These are phyloP conservation scores for Teinopalpus imperialis DNA, from an alignment of 2,888 invertebrate genomes.

Conservation along the genomic window DNA sequence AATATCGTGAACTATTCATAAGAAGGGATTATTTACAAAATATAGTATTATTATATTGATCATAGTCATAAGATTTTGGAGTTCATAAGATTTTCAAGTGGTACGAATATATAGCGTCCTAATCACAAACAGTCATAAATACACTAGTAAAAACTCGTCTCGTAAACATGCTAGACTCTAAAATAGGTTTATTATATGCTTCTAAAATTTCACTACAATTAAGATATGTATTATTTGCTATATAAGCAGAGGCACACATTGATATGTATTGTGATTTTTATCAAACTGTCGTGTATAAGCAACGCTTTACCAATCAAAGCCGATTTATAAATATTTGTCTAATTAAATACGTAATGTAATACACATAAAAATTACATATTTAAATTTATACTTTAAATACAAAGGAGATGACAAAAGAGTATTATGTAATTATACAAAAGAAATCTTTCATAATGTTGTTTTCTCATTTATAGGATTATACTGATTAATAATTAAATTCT, in stretches of 20 bases:
- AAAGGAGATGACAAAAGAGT: too few relatives aligned
- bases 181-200: conserved; percentile 59
- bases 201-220: conserved; percentile 71
- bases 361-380: conserved; percentile 44
- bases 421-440: too few relatives aligned
- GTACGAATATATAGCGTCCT: conserved; percentile 72
- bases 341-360: too few relatives aligned
- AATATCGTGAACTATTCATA: conserved; percentile 58
- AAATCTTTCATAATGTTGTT: too few relatives aligned
- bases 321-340: conserved; percentile 40
- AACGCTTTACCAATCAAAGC: conserved; percentile 73
- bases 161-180: conserved; percentile 61
- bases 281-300: conserved; percentile 59
- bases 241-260: conserved; percentile 79
- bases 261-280: conserved; percentile 73
- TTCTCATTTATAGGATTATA: too few relatives aligned
- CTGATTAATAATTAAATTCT: too few relatives aligned
- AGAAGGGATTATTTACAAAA: conserved; percentile 74
- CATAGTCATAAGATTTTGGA: conserved; percentile 79
- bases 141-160: conserved; percentile 72
- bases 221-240: conserved; percentile 76
- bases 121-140: conserved; percentile 66
- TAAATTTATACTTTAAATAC: too few relatives aligned
- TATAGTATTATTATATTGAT: conserved; percentile 65
- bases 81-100: conserved; percentile 78